Evolutionary conservation across 2,113 vertebrate species (phyloP).

Genomic region (Gnathonemus echidnorhynchus): DNA sequence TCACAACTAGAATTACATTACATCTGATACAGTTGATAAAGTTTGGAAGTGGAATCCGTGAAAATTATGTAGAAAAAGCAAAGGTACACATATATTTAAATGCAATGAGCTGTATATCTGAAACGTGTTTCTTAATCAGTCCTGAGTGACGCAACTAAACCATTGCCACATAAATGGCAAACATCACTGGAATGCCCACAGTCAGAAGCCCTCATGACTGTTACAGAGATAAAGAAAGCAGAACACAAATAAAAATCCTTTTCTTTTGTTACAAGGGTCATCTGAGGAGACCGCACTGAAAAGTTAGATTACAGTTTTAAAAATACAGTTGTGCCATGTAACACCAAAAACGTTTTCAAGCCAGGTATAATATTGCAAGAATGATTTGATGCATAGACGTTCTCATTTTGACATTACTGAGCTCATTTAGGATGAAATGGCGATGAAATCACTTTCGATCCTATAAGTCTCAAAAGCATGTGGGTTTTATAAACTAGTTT

Average conservation of each 20-base stretch:
- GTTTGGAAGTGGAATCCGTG: neutral
- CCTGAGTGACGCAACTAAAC: neutral
- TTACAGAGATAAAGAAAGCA: neutral
- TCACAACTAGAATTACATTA: neutral
- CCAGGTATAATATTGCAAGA: neutral
- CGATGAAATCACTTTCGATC: neutral
- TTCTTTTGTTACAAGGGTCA: neutral
- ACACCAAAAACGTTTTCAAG: neutral
- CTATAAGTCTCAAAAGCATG: neutral
- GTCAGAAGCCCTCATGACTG: neutral
- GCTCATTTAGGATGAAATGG: neutral
- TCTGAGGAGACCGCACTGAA: neutral
- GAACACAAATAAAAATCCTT: neutral
- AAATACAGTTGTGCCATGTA: neutral
- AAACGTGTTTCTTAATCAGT: neutral
- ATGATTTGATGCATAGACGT: neutral
- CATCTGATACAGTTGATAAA: neutral
- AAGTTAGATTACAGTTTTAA: neutral
- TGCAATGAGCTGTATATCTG: neutral
- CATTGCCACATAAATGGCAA: neutral
- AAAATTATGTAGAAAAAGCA: neutral
- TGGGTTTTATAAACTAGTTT: neutral
- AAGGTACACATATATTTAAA: neutral
- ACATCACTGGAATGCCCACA: neutral
- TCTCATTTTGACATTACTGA: neutral